phyloP scores from a whole-genome alignment of 2,888 invertebrate genomes.

The Ceratothoa steindachneri region DNA sequence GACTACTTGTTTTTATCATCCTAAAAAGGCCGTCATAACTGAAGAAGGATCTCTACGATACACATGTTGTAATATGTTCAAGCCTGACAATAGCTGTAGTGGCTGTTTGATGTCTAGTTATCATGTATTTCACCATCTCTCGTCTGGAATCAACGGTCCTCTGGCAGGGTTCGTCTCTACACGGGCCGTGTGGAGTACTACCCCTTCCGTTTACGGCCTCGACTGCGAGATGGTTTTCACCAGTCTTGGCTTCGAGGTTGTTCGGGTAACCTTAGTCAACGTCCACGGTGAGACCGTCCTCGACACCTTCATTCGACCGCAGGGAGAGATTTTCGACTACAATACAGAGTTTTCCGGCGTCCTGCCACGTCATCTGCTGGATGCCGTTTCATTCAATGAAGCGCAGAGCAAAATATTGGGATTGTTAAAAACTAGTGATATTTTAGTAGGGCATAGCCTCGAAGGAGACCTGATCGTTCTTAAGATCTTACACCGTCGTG shows the following conservation, averaged over 20 bases:
- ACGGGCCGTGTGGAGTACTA: conserved; percentile 54
- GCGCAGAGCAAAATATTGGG: conserved; percentile 49
- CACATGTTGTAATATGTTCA: conserved; percentile 62
- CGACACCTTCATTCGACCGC: conserved; percentile 48
- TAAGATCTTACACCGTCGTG: conserved; percentile 51
- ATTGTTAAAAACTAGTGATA: conserved; percentile 53
- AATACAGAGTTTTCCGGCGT: conserved; percentile 54
- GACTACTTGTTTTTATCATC: conserved; percentile 27
- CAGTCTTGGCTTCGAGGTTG: conserved; percentile 49
- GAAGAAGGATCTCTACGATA: conserved; percentile 53
- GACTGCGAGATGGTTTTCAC: conserved; percentile 51
- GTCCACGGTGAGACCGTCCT: conserved; percentile 44
- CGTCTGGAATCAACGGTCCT: conserved; percentile 69
- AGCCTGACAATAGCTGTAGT: conserved; percentile 52
- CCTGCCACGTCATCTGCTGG: conserved; percentile 52
- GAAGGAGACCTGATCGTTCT: conserved; percentile 55
- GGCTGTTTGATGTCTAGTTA: conserved; percentile 65
- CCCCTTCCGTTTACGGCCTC: conserved; percentile 47
- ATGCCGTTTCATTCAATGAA: conserved; percentile 51
- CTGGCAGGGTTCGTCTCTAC: conserved; percentile 66
- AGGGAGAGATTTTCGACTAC: conserved; percentile 48
- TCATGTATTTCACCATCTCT: conserved; percentile 75
- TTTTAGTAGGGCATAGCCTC: conserved; percentile 56
- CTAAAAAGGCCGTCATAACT: conserved; percentile 41
- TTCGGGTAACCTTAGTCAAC: conserved; percentile 47